Evolutionary conservation across 2,113 vertebrate species (phyloP).

Genomic region (Pipra filicauda): DNA sequence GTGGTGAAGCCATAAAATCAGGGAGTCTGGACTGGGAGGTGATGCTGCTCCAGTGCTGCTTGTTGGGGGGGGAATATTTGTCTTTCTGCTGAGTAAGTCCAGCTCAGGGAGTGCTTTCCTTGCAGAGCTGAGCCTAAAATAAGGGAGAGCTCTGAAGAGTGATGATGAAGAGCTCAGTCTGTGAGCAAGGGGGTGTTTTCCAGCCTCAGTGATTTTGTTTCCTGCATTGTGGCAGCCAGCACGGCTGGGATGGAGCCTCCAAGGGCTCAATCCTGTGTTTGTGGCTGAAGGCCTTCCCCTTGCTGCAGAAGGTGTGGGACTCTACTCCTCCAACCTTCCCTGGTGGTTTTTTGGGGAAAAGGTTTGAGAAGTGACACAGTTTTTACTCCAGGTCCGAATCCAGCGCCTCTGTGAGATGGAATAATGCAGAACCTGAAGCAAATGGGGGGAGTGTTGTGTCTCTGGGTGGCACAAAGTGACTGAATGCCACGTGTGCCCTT

Average conservation of each 20-base stretch:
- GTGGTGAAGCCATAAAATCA: neutral
- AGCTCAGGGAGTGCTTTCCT: neutral
- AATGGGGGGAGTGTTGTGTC: neutral
- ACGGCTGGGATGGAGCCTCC: neutral
- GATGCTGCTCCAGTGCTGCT: neutral
- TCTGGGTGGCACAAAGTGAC: neutral
- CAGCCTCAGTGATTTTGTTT: rapidly evolving
- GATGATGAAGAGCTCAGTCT: neutral
- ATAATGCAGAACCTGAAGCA: neutral
- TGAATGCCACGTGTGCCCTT: rapidly evolving
- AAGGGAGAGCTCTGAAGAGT: rapidly evolving
- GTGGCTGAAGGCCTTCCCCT: neutral
- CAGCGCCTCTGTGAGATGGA: neutral
- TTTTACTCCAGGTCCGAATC: neutral
- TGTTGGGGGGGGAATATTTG: rapidly evolving
- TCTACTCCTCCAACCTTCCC: neutral
- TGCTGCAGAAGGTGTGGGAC: neutral
- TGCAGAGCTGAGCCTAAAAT: rapidly evolving
- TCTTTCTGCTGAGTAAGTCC: neutral
- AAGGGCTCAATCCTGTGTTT: neutral
- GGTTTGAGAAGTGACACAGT: neutral
- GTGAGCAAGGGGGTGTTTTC: neutral
- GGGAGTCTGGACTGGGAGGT: neutral
- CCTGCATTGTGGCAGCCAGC: rapidly evolving
- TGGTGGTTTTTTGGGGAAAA: neutral